These are phyloP conservation scores for Halotydeus destructor DNA, from an alignment of 1,140 invertebrate species.

Conservation along the genomic window DNA sequence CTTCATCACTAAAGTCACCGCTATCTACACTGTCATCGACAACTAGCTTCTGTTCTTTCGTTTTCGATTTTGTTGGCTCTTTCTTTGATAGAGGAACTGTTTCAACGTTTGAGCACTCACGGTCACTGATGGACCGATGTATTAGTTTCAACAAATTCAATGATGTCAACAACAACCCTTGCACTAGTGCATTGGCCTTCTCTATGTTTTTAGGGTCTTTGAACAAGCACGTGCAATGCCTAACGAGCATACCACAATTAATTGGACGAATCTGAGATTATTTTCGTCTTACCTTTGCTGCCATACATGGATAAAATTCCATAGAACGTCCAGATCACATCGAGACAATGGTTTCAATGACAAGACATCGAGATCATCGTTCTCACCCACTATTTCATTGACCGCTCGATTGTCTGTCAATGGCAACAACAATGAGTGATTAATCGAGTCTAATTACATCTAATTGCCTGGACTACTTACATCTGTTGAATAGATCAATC, in stretches of 20 bases:
- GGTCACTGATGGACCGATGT: no score
- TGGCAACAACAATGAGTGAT: background rate
- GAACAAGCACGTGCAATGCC: conserved; percentile 80
- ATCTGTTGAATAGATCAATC: conserved; percentile 22
- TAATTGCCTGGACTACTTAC: conserved; percentile 19
- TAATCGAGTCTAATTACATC: background rate
- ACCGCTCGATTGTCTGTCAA: background rate
- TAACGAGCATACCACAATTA: conserved; percentile 18
- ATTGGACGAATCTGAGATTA: background rate
- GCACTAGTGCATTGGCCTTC: conserved; percentile 58
- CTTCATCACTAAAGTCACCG: conserved; percentile 15
- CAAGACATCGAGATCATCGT: conserved; percentile 7
- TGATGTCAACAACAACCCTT: conserved; percentile 43
- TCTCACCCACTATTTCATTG: background rate
- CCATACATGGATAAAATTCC: conserved; percentile 8
- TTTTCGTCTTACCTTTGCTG: conserved; percentile 1
- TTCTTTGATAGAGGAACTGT: conserved; percentile 13
- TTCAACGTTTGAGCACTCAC: conserved; percentile 22
- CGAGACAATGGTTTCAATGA: no score
- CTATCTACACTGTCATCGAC: conserved; percentile 19
- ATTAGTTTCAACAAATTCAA: conserved; percentile 21
- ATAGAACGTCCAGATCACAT: no score
- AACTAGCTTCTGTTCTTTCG: conserved; percentile 3
- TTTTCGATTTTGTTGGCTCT: background rate
- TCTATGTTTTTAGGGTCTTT: conserved; percentile 73